Evolutionary conservation across 2,888 invertebrate genomes (phyloP).

Genomic region (Steromphala cineraria): DNA sequence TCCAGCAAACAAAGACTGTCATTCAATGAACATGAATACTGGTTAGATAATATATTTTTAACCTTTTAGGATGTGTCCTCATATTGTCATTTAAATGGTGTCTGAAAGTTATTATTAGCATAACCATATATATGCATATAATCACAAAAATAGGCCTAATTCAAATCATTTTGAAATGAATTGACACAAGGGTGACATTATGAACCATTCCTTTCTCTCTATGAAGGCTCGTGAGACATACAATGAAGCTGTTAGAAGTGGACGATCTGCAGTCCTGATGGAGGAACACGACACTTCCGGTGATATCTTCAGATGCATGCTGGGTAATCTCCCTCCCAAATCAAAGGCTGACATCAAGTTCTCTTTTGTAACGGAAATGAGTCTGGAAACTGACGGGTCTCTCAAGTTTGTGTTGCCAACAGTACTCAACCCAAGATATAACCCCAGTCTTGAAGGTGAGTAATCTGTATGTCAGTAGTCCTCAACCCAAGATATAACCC

Average conservation of each 20-base stretch:
- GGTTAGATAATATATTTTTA: background rate
- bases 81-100: background rate
- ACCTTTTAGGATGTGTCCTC: background rate
- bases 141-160: too few species aligned
- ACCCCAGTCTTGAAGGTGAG: too few species aligned
- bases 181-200: too few species aligned
- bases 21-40: background rate
- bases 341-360: conserved; percentile 33
- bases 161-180: background rate
- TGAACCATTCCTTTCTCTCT: too few species aligned
- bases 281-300: conserved; percentile 33
- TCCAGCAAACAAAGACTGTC: too few species aligned
- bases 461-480: too few species aligned
- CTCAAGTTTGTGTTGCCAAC: conserved; percentile 30
- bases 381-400: conserved; percentile 29
- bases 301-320: conserved; percentile 39
- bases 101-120: too few species aligned
- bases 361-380: conserved; percentile 38
- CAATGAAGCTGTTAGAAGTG: conserved; percentile 37
- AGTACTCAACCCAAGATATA: conserved; percentile 28
- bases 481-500: too few species aligned
- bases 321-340: conserved; percentile 42
- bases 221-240: conserved; percentile 39
- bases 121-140: too few species aligned
- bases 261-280: conserved; percentile 36